Conservation (phyloP, 1,140 invertebrate species). For the Drosophila azteca region DNA sequence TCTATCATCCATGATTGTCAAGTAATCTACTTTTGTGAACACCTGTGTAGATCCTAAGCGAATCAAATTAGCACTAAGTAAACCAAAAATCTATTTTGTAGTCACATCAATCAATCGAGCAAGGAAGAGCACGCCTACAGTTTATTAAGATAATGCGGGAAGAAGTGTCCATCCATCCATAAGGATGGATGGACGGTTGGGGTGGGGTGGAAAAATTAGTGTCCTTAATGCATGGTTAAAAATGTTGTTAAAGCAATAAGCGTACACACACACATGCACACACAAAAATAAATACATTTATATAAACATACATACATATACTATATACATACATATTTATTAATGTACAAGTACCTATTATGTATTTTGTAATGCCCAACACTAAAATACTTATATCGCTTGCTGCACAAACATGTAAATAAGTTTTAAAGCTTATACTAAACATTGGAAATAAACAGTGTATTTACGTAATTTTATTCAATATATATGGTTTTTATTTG, state of each 20-base stretch:
- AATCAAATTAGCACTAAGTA: slow-evolving; percentile 65
- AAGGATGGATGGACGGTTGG: background rate
- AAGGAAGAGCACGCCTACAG: slow-evolving; percentile 6
- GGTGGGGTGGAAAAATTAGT: slow-evolving; percentile 42
- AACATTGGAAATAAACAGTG: slow-evolving; percentile 62
- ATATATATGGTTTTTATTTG: background rate
- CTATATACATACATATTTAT: slow-evolving; percentile 28
- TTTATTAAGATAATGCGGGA: slow-evolving; percentile 10
- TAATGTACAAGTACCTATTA: slow-evolving; percentile 59
- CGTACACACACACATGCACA: background rate
- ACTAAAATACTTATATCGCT: slow-evolving; percentile 62
- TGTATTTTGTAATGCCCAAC: slow-evolving; percentile 62
- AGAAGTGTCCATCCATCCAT: background rate
- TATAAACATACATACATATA: slow-evolving; percentile 34
- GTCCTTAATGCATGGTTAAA: slow-evolving; percentile 71
- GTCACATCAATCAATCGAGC: slow-evolving; percentile 40
- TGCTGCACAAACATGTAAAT: slow-evolving; percentile 76
- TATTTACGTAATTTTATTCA: slow-evolving; percentile 67
- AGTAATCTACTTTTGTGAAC: slow-evolving; percentile 38
- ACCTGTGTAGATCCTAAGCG: slow-evolving; percentile 52
- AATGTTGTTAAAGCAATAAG: slow-evolving; percentile 48
- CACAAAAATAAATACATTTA: slow-evolving; percentile 24
- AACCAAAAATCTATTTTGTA: slow-evolving; percentile 63
- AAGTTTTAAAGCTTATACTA: slow-evolving; percentile 70
- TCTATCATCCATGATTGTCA: slow-evolving; percentile 27